Evolutionary conservation across 2,113 vertebrate genomes (phyloP).

Genomic region (Uropsilus gracilis): DNA sequence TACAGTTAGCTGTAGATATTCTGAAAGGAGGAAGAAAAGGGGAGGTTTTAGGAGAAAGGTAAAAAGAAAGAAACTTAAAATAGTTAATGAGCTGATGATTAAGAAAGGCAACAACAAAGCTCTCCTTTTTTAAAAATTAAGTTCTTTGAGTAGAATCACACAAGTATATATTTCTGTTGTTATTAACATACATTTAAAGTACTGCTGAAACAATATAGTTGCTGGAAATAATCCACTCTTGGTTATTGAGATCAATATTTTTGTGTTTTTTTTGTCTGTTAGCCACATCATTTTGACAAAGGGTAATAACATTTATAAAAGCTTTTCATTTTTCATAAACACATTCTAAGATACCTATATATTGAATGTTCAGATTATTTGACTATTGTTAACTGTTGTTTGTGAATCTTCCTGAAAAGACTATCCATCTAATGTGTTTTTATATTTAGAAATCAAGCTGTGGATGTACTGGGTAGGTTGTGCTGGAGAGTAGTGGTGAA

Average conservation of each 20-base stretch:
- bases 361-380: conserved; percentile 10
- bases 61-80: neutral
- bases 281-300: neutral
- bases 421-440: neutral
- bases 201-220: neutral
- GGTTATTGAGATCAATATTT: conserved; percentile 1
- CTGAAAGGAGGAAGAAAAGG: neutral
- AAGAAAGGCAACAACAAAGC: neutral
- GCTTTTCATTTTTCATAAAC: conserved; percentile 23
- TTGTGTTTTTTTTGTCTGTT: neutral
- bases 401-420: conserved; percentile 26
- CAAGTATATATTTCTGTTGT: neutral
- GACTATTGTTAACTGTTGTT: neutral
- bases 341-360: neutral
- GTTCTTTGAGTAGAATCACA: neutral
- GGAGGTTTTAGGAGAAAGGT: neutral
- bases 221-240: neutral
- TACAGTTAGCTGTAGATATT: neutral
- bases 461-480: neutral
- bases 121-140: no score
- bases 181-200: neutral
- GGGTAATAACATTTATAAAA: neutral
- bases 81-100: neutral
- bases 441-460: conserved; percentile 27
- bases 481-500: neutral